These are phyloP conservation scores for Rhaphigaster nebulosa DNA, from an alignment of 2,888 invertebrate genomes.

Conservation along the genomic window DNA sequence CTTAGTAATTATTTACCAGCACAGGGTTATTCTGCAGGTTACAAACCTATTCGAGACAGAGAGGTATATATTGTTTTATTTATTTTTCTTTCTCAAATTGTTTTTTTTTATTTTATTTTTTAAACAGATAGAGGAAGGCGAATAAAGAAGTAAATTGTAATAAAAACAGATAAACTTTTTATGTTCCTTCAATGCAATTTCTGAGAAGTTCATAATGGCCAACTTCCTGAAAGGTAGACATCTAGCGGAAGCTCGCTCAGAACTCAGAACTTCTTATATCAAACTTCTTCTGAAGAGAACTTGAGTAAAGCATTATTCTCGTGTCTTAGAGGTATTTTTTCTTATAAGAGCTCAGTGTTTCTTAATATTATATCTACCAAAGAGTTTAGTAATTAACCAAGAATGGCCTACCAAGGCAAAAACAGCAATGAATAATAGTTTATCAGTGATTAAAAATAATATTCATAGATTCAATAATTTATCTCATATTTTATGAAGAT, in stretches of 20 bases:
- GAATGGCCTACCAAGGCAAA: neutral
- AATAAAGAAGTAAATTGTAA: neutral
- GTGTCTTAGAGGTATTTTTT: neutral
- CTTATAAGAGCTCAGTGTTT: neutral
- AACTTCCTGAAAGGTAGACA: constrained; percentile 22
- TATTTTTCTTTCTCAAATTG: no score
- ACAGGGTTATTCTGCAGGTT: no score
- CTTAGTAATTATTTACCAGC: no score
- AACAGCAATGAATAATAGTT: neutral
- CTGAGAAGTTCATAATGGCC: neutral
- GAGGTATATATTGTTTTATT: no score
- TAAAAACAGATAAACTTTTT: neutral
- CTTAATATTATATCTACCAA: neutral
- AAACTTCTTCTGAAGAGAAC: neutral
- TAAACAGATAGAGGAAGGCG: neutral
- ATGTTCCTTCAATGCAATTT: neutral
- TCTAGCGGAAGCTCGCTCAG: neutral
- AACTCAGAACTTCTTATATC: neutral
- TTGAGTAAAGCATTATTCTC: neutral
- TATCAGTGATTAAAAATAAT: neutral
- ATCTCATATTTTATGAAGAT: no score
- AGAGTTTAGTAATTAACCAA: neutral
- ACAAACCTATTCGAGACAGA: no score
- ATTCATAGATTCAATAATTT: neutral
- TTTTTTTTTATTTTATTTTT: neutral